Conservation (phyloP, 2,113 vertebrate species). For the Poeciliopsis retropinna region DNA sequence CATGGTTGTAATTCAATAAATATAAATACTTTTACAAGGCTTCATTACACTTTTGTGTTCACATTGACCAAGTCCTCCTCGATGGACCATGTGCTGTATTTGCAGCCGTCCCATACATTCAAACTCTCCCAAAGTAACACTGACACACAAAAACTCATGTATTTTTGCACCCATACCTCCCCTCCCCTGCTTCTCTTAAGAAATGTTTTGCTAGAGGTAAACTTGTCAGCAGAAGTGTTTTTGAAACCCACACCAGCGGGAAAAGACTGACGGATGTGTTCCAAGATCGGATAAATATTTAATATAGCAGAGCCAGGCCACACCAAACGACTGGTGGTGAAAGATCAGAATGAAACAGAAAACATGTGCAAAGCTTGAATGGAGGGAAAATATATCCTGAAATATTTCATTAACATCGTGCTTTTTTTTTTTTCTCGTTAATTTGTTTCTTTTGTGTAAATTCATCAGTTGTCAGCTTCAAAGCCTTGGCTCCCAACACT, state of each 20-base stretch:
- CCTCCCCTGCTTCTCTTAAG: constrained; percentile 11
- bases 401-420: constrained; percentile 45
- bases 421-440: not conserved
- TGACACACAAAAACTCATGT: constrained; percentile 63
- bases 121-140: constrained; percentile 39
- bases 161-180: constrained; percentile 30
- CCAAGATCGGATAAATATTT: constrained; percentile 75
- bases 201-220: constrained; percentile 65
- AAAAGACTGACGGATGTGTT: constrained; percentile 55
- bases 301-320: constrained; percentile 62
- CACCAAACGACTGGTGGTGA: constrained; percentile 55
- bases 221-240: constrained; percentile 68
- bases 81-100: not conserved
- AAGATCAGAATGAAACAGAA: constrained; percentile 49
- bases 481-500: constrained; percentile 51
- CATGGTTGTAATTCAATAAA: not conserved
- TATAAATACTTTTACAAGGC: constrained; percentile 11
- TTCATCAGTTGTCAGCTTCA: constrained; percentile 63
- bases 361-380: constrained; percentile 50
- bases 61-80: constrained; percentile 1
- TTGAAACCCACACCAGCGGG: constrained; percentile 69
- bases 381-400: constrained; percentile 35
- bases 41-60: constrained; percentile 2
- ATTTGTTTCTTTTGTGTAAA: constrained; percentile 48
- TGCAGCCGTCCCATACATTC: constrained; percentile 12